Percentiles rank a stretch among this genome's conserved stretches.
These are phyloP conservation scores for Ectemnius cavifrons DNA, from an alignment of 2,888 invertebrate species.

Conservation along the genomic window DNA sequence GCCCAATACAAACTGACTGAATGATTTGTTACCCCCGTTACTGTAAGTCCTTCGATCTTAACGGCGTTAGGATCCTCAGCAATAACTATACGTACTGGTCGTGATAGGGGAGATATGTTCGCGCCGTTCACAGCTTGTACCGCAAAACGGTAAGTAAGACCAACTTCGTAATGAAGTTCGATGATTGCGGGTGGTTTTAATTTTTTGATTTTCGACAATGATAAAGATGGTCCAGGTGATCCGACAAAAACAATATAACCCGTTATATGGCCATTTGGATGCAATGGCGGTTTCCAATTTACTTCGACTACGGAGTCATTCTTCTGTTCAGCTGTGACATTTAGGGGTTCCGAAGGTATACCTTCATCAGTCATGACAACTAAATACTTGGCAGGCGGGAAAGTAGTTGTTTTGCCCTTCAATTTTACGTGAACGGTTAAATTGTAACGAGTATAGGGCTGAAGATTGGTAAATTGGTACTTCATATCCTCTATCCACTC, in stretches of 20 bases:
- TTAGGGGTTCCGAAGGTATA: conserved; percentile 85
- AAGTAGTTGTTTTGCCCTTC: conserved; percentile 80
- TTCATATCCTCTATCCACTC: conserved; percentile 83
- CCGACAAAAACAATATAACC: conserved; percentile 84
- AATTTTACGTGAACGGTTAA: conserved; percentile 87
- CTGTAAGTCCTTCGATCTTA: conserved; percentile 80
- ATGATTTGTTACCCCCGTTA: conserved; percentile 79
- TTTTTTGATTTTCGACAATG: conserved; percentile 66
- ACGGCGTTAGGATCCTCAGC: conserved; percentile 84
- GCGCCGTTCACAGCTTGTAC: conserved; percentile 84
- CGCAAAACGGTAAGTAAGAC: conserved; percentile 85
- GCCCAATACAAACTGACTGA: conserved; percentile 83
- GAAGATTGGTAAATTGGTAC: conserved; percentile 82
- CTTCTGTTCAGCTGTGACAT: conserved; percentile 83
- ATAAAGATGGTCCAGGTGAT: conserved; percentile 82
- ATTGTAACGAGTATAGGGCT: conserved; percentile 87
- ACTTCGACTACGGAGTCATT: conserved; percentile 84
- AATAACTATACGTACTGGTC: conserved; percentile 81
- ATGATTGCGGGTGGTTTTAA: conserved; percentile 80
- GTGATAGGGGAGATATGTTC: conserved; percentile 82
- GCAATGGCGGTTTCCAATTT: conserved; percentile 84
- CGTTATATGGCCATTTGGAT: conserved; percentile 82
- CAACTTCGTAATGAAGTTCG: conserved; percentile 79
- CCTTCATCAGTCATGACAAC: conserved; percentile 85
- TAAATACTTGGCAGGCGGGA: conserved; percentile 82